A percentile compares a stretch with the other conserved stretches of the same genome.
These are phyloP conservation scores for Apodemus sylvaticus DNA, from an alignment of 2,113 vertebrate genomes.

Conservation along the genomic window DNA sequence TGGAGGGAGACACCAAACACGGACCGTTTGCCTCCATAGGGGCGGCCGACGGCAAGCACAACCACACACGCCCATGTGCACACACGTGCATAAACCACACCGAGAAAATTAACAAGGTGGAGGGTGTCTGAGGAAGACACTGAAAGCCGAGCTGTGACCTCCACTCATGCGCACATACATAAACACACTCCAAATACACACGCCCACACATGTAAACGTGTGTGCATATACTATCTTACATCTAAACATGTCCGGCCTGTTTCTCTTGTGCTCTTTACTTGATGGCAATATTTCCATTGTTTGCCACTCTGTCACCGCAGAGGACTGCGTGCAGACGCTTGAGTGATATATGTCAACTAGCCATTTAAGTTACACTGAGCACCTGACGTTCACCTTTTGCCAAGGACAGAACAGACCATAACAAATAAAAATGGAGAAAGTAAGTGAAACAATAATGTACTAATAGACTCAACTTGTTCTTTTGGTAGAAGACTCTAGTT, in stretches of 20 bases:
- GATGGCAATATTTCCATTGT: not conserved
- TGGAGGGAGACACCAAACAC: no score
- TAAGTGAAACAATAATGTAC: not conserved
- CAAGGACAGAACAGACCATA: not conserved
- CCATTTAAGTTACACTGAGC: not conserved
- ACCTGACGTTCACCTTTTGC: not conserved
- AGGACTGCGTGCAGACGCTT: not conserved
- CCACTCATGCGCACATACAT: not conserved
- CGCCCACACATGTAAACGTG: not conserved
- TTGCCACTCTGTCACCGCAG: not conserved
- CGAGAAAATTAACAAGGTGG: not conserved
- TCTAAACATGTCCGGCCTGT: not conserved
- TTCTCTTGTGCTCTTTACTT: not conserved
- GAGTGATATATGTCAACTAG: not conserved
- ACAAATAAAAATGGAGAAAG: slow-evolving; percentile 10
- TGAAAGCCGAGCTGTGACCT: no score
- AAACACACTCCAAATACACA: not conserved
- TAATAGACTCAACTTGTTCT: not conserved
- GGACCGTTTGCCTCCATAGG: not conserved
- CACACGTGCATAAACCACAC: not conserved
- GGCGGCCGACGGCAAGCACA: not conserved
- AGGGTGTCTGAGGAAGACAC: no score
- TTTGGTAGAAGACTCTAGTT: not conserved
- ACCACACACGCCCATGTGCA: not conserved
- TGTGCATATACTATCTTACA: not conserved